Percentiles rank a stretch among this genome's conserved stretches.
Evolutionary conservation across 2,797 vertebrate genomes (phyloP).

Genomic region (Pseudochaenichthys georgianus): DNA sequence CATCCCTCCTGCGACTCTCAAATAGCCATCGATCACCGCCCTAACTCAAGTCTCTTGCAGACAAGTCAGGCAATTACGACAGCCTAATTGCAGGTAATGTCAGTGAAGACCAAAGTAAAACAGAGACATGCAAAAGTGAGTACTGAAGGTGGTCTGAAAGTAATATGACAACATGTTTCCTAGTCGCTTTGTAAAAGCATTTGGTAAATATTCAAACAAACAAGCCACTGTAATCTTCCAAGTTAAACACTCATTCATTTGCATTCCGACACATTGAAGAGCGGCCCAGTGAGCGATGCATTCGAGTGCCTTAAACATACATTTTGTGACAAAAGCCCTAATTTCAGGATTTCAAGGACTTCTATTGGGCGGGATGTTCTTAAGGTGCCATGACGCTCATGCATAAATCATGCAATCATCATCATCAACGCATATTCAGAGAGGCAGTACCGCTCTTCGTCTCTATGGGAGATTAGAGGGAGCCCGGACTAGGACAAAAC

Average conservation of each 20-base stretch:
- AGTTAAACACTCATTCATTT: slow-evolving; percentile 41
- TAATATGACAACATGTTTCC: slow-evolving; percentile 63
- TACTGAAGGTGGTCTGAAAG: slow-evolving; percentile 46
- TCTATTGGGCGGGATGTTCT: slow-evolving; percentile 64
- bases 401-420: slow-evolving; percentile 90
- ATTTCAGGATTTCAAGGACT: slow-evolving; percentile 71
- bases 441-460: slow-evolving; percentile 68
- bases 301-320: slow-evolving; percentile 69
- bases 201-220: slow-evolving; percentile 74
- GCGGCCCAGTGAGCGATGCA: slow-evolving; percentile 46
- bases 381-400: slow-evolving; percentile 78
- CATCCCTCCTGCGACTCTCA: slow-evolving; percentile 57
- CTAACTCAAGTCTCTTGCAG: slow-evolving; percentile 46
- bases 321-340: slow-evolving; percentile 72
- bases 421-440: slow-evolving; percentile 84
- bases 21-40: slow-evolving; percentile 69
- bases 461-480: slow-evolving; percentile 79
- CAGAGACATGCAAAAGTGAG: slow-evolving; percentile 57
- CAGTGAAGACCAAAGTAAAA: slow-evolving; percentile 72
- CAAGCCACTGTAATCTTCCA: slow-evolving; percentile 63
- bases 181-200: slow-evolving; percentile 64
- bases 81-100: slow-evolving; percentile 75
- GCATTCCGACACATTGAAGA: slow-evolving; percentile 49
- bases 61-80: slow-evolving; percentile 65
- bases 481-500: slow-evolving; percentile 80